Conservation (phyloP, 2,113 vertebrate species). For the Gnathochromis pfefferi region DNA sequence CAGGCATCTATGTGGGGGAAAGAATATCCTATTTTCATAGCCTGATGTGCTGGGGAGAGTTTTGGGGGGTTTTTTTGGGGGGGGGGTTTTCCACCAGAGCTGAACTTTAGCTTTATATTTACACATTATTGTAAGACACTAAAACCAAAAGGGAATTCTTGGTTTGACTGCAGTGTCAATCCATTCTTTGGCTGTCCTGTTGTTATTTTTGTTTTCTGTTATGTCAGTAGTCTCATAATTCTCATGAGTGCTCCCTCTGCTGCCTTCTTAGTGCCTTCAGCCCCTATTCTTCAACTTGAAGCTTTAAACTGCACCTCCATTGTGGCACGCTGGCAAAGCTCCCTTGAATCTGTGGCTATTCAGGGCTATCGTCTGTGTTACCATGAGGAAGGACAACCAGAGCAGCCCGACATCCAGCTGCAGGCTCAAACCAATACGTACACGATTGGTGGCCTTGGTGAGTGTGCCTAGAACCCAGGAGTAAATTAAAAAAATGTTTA, state of each 20-base stretch:
- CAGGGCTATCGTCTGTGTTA: constrained; percentile 87
- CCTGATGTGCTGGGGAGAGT: constrained; percentile 36
- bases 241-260: background rate
- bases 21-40: constrained; percentile 62
- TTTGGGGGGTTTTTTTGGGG: too few relatives aligned
- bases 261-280: constrained; percentile 77
- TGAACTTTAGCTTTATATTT: background rate
- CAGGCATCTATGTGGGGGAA: constrained; percentile 49
- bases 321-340: constrained; percentile 81
- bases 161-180: background rate
- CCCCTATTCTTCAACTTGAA: constrained; percentile 85
- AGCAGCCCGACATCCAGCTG: constrained; percentile 77
- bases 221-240: background rate
- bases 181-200: background rate
- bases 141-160: background rate
- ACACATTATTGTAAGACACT: background rate
- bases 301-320: constrained; percentile 94
- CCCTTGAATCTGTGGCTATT: constrained; percentile 72
- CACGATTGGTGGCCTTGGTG: constrained; percentile 86
- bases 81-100: background rate
- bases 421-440: constrained; percentile 69
- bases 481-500: background rate
- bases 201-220: background rate
- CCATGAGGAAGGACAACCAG: constrained; percentile 87
- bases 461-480: constrained; percentile 33